Evolutionary conservation across 2,797 vertebrate species (phyloP).

Genomic region (Tokudaia muenninki): DNA sequence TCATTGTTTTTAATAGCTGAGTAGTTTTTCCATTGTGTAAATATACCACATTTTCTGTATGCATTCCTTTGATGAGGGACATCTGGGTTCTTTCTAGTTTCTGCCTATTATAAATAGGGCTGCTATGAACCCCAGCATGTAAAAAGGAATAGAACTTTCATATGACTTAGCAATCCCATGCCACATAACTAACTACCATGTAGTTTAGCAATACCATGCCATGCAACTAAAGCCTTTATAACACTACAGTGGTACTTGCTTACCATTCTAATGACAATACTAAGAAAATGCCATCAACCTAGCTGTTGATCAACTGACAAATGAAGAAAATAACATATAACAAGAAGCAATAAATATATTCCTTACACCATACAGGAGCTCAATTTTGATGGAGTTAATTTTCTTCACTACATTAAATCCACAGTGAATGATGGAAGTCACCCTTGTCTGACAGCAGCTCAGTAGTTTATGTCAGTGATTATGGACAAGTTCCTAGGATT

Average conservation of each 20-base stretch:
- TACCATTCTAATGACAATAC: background rate
- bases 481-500: constrained; percentile 60
- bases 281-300: background rate
- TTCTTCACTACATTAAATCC: constrained; percentile 78
- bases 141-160: background rate
- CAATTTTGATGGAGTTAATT: constrained; percentile 78
- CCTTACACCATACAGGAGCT: constrained; percentile 55
- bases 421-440: constrained; percentile 68
- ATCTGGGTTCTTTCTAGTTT: too few relatives aligned
- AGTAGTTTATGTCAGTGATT: constrained; percentile 74
- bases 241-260: background rate
- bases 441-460: constrained; percentile 68
- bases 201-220: background rate
- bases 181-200: too few relatives aligned
- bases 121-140: too few relatives aligned
- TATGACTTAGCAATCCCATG: background rate
- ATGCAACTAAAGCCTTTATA: background rate
- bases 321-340: constrained; percentile 49
- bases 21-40: too few relatives aligned
- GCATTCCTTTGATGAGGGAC: too few relatives aligned
- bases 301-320: background rate
- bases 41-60: too few relatives aligned
- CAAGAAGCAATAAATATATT: constrained; percentile 72
- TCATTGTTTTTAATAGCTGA: too few relatives aligned
- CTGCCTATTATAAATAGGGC: too few relatives aligned